Conservation (phyloP, 2,888 invertebrate genomes). For the Sylvicola fuscatus region DNA sequence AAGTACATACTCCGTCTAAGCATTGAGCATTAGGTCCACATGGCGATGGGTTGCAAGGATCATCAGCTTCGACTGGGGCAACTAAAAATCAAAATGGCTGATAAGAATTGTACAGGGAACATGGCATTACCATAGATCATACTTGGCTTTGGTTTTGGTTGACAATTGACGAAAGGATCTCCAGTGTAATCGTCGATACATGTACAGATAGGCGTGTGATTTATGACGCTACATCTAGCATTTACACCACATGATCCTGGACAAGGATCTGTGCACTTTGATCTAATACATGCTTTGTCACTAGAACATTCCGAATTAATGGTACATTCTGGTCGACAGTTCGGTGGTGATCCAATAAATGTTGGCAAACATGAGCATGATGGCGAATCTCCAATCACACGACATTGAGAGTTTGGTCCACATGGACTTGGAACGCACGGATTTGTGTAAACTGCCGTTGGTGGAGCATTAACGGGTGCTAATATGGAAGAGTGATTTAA, state of each 20-base stretch:
- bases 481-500: too few species aligned
- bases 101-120: conserved; percentile 5
- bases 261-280: conserved; percentile 61
- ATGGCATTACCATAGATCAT: background rate
- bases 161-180: conserved; percentile 44
- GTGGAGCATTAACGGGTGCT: conserved; percentile 11
- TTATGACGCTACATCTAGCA: conserved; percentile 41
- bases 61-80: conserved; percentile 8
- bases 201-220: conserved; percentile 52
- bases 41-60: conserved; percentile 51
- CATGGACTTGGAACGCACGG: conserved; percentile 44
- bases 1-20: conserved; percentile 44
- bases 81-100: background rate
- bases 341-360: conserved; percentile 49
- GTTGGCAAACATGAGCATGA: conserved; percentile 41
- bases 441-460: conserved; percentile 17
- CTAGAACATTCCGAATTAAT: conserved; percentile 57
- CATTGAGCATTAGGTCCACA: conserved; percentile 48
- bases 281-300: conserved; percentile 53
- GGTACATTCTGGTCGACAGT: conserved; percentile 46
- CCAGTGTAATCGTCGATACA: conserved; percentile 51
- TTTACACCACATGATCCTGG: conserved; percentile 53
- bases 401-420: conserved; percentile 44
- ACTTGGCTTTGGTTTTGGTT: conserved; percentile 6
- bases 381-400: conserved; percentile 34